Base-by-base conservation (phyloP, 2,113 vertebrate species). In the Carassius carassius region DNA sequence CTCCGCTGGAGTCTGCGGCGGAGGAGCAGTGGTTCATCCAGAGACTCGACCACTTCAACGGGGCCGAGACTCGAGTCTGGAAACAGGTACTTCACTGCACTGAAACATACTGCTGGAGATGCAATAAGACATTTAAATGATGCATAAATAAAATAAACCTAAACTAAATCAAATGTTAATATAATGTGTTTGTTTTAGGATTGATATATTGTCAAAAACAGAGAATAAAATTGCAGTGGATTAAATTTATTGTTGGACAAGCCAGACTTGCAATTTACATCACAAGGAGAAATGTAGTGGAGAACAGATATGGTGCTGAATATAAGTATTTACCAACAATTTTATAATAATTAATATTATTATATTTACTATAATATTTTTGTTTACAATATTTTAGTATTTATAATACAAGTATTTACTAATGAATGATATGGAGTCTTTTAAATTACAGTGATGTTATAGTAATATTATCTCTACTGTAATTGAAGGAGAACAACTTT, bases 31-130 rank as follows among this genome's bases (percentile, higher is more conserved):
- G 93, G 93, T 94, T 95, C 84, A 82, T 47, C 17, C 94, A 94
- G 84, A 94, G 89, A 82, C 88, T 94, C 73, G 92, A 94, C 70
- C 94, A 94, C 84, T 95, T 95, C 79, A 92, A 86, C 54, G 91
- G 89, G 1, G 93, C 91, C 5, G 91, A 93, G 3, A 79, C 9
- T 73, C 87, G 92, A 88, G 85, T 87, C 25, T 95, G 94, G 94
- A 93, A 93, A 63, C 91, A 94, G 88, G 94, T 93, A 58, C 14
- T 23, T 9, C 11, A 21, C 54, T 32, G 16, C 41, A 44, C 41
- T 10, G 7, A 41, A 41, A 37, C 35, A 4, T 37, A 5, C 37
- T 41, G 37, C 37, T 41, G 37, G 5, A 41, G 1, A 41, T 7
- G 37, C 8, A 2, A 41, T 9, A 29, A 29, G 41, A 9, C 41